A percentile compares a stretch with the other conserved stretches of the same genome.
These are phyloP conservation scores for Nipponia nippon DNA, from an alignment of 2,113 vertebrate species.

Conservation along the genomic window DNA sequence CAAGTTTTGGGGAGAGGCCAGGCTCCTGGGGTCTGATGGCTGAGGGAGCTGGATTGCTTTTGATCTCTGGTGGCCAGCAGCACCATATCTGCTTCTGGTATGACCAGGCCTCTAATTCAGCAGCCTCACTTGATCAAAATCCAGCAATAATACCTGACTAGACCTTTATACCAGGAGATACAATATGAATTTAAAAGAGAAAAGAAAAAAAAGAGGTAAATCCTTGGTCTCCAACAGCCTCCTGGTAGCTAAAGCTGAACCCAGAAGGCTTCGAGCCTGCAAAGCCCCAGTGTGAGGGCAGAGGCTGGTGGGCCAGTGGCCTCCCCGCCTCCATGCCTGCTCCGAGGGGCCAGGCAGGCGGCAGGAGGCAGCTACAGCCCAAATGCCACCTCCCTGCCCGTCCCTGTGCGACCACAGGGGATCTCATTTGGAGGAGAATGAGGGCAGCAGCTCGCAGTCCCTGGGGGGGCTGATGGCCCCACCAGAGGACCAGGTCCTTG, in stretches of 20 bases:
- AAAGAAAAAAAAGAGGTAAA: neutral
- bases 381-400: accelerated
- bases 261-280: neutral
- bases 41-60: neutral
- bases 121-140: neutral
- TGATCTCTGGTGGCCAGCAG: neutral
- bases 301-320: neutral
- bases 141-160: neutral
- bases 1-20: neutral
- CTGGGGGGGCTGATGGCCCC: accelerated
- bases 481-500: accelerated
- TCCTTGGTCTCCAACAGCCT: neutral
- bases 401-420: accelerated
- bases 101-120: accelerated
- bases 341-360: neutral
- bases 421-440: accelerated
- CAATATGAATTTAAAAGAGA: neutral
- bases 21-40: no score
- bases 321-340: neutral
- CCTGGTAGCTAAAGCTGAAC: no score
- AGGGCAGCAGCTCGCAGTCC: neutral
- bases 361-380: neutral
- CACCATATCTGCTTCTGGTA: neutral
- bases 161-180: neutral
- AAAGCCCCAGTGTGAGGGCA: neutral